Evolutionary conservation across 2,888 invertebrate genomes (phyloP).

Genomic region (Parasteatoda lunata): DNA sequence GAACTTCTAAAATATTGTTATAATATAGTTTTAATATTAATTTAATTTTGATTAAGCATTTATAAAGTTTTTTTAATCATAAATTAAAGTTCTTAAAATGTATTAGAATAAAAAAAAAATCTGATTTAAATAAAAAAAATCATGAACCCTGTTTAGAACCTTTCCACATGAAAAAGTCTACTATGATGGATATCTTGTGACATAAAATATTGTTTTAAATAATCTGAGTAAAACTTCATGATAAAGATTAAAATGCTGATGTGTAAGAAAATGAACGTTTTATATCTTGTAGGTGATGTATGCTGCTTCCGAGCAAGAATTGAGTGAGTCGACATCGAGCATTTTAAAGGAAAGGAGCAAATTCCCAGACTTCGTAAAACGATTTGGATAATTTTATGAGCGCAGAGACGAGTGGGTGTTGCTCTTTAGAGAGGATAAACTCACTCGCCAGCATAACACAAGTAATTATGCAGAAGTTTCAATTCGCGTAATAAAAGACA

Average conservation of each 20-base stretch:
- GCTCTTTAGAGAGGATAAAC: neutral
- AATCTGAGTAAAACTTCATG: no score
- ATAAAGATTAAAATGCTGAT: no score
- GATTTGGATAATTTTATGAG: neutral
- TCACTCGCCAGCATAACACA: slow-evolving; percentile 12
- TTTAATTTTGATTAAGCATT: no score
- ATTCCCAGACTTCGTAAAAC: neutral
- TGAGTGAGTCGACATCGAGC: neutral
- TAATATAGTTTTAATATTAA: no score
- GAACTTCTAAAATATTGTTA: no score
- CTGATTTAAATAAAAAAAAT: no score
- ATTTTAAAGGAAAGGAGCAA: neutral
- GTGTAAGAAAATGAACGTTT: no score
- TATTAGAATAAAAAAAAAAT: no score
- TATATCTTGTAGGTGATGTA: slow-evolving; percentile 18
- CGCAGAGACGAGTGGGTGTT: slow-evolving; percentile 15
- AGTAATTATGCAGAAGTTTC: slow-evolving; percentile 17
- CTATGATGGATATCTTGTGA: neutral
- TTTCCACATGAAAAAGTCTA: neutral
- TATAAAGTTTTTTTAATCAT: no score
- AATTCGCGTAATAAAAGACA: slow-evolving; percentile 10
- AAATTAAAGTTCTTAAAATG: no score
- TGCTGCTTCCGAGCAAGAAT: neutral
- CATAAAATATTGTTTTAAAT: neutral
- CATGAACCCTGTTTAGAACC: neutral